Evolutionary conservation across 2,113 vertebrate genomes (phyloP).

Genomic region (Nothobranchius furzeri): DNA sequence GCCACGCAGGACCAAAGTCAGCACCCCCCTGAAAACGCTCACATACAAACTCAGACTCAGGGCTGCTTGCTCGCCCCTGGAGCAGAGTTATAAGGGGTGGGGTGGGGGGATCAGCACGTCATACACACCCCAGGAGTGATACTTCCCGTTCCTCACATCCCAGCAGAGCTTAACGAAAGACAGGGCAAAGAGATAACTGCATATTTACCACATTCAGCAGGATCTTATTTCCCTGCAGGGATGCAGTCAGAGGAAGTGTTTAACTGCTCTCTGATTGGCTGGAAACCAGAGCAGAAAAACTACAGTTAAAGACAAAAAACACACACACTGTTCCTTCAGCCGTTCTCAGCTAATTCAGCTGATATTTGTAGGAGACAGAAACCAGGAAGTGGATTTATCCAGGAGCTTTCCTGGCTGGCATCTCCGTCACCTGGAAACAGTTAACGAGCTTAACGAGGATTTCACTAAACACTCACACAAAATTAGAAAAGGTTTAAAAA

Average conservation of each 20-base stretch:
- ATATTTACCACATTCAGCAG: slow-evolving; percentile 73
- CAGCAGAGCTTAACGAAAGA: slow-evolving; percentile 60
- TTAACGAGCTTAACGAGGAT: too few species aligned
- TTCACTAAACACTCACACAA: too few species aligned
- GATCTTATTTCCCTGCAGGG: slow-evolving; percentile 67
- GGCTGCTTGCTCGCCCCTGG: slow-evolving; percentile 44
- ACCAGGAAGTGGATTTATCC: background rate
- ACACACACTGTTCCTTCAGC: slow-evolving; percentile 22
- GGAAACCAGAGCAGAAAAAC: slow-evolving; percentile 50
- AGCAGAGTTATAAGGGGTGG: slow-evolving; percentile 55
- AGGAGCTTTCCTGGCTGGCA: too few species aligned
- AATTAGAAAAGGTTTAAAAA: too few species aligned
- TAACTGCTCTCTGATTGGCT: slow-evolving; percentile 64
- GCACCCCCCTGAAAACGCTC: slow-evolving; percentile 66
- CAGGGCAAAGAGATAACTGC: slow-evolving; percentile 52
- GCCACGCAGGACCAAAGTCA: slow-evolving; percentile 82
- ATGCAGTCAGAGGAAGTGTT: slow-evolving; percentile 66
- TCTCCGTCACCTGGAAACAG: too few species aligned
- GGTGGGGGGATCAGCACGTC: slow-evolving; percentile 55
- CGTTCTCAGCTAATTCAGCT: background rate
- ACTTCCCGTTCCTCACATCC: slow-evolving; percentile 65
- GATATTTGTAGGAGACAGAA: slow-evolving; percentile 7
- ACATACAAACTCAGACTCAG: slow-evolving; percentile 35
- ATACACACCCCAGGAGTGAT: slow-evolving; percentile 63
- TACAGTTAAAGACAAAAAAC: slow-evolving; percentile 46